phyloP scores from a whole-genome alignment of 1,140 invertebrate species.

The Ctenoplectra terminalis region DNA sequence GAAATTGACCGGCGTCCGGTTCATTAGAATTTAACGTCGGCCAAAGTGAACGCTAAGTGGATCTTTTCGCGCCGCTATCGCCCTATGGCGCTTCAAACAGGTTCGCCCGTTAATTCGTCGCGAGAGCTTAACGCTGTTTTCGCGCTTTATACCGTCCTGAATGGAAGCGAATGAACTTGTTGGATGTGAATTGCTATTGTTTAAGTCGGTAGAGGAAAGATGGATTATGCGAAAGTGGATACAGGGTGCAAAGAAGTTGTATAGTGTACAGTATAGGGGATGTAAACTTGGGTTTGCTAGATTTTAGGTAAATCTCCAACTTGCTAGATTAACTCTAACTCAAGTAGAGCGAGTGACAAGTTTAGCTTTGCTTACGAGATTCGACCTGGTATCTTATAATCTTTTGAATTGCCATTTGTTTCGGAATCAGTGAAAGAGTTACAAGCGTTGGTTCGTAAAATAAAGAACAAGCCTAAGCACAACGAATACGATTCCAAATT shows the following conservation, averaged over 20 bases:
- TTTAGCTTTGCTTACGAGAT: no score
- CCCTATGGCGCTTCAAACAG: neutral
- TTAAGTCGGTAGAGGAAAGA: neutral
- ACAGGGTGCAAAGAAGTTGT: no score
- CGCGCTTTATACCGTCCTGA: no score
- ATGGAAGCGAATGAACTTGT: neutral
- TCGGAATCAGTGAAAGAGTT: neutral
- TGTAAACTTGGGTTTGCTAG: no score
- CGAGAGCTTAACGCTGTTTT: conserved; percentile 8
- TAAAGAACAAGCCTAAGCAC: neutral
- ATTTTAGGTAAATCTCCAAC: no score
- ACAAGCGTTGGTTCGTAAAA: no score
- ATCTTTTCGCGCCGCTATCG: conserved; percentile 58
- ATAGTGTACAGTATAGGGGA: no score
- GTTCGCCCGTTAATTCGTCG: conserved; percentile 7
- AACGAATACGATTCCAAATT: neutral
- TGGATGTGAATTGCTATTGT: neutral
- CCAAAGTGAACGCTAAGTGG: conserved; percentile 67
- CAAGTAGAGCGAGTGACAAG: no score
- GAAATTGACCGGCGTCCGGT: conserved; percentile 60
- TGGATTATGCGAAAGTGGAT: neutral
- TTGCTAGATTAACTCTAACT: no score
- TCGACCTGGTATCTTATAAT: no score
- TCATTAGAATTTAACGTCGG: conserved; percentile 67
- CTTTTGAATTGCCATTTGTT: no score